These are phyloP conservation scores for Venustaconcha ellipsiformis DNA, from an alignment of 1,140 invertebrate genomes.

Conservation along the genomic window DNA sequence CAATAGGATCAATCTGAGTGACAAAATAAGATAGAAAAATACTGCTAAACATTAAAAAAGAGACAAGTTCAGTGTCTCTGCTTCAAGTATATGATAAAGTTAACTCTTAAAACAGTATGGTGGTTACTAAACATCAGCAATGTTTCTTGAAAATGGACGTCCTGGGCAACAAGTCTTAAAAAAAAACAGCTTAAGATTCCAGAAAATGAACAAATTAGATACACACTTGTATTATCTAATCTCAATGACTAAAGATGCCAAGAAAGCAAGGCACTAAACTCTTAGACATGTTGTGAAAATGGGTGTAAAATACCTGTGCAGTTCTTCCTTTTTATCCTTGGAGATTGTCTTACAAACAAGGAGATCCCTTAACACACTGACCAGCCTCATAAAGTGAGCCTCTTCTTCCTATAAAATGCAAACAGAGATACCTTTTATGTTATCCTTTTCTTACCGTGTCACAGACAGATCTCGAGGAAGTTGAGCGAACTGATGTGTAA, in stretches of 20 bases:
- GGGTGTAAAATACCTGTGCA: slow-evolving; percentile 72
- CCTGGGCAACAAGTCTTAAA: not conserved
- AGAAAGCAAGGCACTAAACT: not conserved
- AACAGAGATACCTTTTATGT: too few relatives aligned
- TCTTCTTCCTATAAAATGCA: slow-evolving; percentile 75
- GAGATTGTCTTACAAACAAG: slow-evolving; percentile 76
- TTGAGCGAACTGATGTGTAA: too few relatives aligned
- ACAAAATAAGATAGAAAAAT: too few relatives aligned
- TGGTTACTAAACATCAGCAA: not conserved
- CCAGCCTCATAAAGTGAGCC: slow-evolving; percentile 79
- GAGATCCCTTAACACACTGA: slow-evolving; percentile 79
- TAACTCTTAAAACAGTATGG: not conserved
- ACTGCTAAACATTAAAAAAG: too few relatives aligned
- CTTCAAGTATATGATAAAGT: too few relatives aligned
- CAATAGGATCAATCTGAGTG: too few relatives aligned
- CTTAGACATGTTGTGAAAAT: not conserved
- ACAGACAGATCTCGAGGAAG: too few relatives aligned
- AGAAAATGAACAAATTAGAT: not conserved
- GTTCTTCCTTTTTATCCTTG: slow-evolving; percentile 77
- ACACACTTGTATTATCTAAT: not conserved
- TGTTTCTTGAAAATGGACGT: too few relatives aligned
- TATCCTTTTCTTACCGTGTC: too few relatives aligned
- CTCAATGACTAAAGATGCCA: slow-evolving; percentile 13
- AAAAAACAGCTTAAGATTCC: not conserved
- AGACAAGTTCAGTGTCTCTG: too few relatives aligned